phyloP scores from a whole-genome alignment of 2,888 invertebrate species.

The Morinoia aosen region DNA sequence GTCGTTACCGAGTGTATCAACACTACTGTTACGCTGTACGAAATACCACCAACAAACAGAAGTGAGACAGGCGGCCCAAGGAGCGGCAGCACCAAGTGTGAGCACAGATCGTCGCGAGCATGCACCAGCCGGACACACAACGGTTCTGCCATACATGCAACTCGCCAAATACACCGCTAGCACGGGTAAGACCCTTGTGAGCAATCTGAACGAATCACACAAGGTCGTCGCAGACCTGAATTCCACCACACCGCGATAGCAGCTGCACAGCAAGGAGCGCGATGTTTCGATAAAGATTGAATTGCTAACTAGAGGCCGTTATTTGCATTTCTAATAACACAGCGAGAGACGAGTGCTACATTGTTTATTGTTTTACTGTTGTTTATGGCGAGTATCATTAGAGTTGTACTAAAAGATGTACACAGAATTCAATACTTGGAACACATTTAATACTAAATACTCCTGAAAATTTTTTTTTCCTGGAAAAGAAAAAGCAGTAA shows the following conservation, averaged over 20 bases:
- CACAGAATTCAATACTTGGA: neutral
- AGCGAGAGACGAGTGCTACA: neutral
- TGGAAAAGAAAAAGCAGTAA: neutral
- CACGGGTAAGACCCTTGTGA: neutral
- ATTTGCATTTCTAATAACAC: neutral
- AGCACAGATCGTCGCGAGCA: neutral
- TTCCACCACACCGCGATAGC: neutral
- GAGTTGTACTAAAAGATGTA: neutral
- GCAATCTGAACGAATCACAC: neutral
- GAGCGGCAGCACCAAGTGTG: neutral
- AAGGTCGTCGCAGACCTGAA: neutral
- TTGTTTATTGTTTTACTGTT: neutral
- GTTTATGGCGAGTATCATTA: neutral
- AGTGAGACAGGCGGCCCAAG: neutral
- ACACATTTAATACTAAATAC: neutral
- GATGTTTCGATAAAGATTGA: neutral
- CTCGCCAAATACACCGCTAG: neutral
- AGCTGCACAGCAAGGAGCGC: neutral
- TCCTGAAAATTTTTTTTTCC: neutral
- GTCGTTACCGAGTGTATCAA: no score
- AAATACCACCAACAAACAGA: neutral
- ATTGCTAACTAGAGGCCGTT: neutral
- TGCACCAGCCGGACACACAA: neutral
- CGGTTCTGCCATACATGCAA: neutral
- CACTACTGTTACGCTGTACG: neutral